phyloP scores from a whole-genome alignment of 2,113 vertebrate genomes.

The Odocoileus virginianus region DNA sequence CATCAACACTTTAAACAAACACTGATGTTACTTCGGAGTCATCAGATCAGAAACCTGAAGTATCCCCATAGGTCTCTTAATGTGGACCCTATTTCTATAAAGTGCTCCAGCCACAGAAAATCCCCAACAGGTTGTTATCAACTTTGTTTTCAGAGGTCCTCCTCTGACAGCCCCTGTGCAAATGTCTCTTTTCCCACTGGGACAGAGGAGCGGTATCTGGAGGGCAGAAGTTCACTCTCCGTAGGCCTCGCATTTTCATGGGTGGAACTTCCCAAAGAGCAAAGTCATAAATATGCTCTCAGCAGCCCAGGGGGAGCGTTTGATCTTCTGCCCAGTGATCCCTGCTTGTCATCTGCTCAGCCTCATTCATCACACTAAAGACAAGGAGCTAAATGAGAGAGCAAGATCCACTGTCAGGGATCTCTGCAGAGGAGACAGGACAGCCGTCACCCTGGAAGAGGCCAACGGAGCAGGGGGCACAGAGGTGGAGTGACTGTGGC shows the following conservation, averaged over 20 bases:
- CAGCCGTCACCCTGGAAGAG: background rate
- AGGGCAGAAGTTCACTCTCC: background rate
- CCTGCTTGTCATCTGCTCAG: slow-evolving; percentile 38
- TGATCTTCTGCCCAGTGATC: slow-evolving; percentile 39
- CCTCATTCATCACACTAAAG: slow-evolving; percentile 39
- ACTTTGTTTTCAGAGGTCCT: background rate
- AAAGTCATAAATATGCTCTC: slow-evolving; percentile 27
- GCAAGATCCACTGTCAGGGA: background rate
- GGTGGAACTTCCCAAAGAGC: background rate
- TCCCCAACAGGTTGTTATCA: background rate
- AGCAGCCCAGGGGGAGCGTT: background rate
- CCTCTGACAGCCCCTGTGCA: background rate
- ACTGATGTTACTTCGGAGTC: background rate
- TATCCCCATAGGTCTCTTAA: background rate
- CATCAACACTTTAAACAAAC: background rate
- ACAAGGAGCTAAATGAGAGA: slow-evolving; percentile 27
- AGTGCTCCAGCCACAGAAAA: background rate
- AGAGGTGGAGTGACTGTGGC: background rate
- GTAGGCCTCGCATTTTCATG: background rate
- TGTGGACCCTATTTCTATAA: background rate
- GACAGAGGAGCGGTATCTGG: background rate
- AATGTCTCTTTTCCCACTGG: background rate
- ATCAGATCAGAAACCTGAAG: background rate
- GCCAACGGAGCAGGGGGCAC: background rate
- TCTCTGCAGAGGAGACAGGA: background rate